Conservation (phyloP, 2,888 invertebrate species). For the Drosophila limbata region DNA sequence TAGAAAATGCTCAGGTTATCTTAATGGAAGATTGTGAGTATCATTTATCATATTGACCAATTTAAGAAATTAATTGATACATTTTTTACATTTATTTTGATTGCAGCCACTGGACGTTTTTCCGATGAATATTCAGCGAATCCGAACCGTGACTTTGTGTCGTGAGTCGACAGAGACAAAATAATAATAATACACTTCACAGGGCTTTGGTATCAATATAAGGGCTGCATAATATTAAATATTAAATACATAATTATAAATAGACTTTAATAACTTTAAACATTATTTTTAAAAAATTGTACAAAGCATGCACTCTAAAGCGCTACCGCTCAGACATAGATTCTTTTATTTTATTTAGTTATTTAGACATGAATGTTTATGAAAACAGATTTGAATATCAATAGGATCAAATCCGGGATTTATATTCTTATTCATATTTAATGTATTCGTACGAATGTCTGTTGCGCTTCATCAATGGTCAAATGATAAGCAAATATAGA, state of each 20-base stretch:
- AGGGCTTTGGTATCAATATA: conserved; percentile 25
- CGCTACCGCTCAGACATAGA: not conserved
- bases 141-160: conserved; percentile 83
- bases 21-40: conserved; percentile 92
- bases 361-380: not conserved
- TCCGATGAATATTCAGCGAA: conserved; percentile 83
- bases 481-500: not conserved
- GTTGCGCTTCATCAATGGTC: conserved; percentile 1
- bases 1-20: conserved; percentile 89
- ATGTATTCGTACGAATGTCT: not conserved
- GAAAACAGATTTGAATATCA: not conserved
- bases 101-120: conserved; percentile 81
- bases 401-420: not conserved
- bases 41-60: not conserved
- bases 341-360: not conserved
- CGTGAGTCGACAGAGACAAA: conserved; percentile 72
- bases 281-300: not conserved
- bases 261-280: not conserved
- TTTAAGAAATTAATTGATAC: not conserved
- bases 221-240: conserved; percentile 1
- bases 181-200: conserved; percentile 2
- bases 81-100: conserved; percentile 9
- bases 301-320: not conserved
- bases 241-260: not conserved
- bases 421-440: not conserved